phyloP scores from a whole-genome alignment of 2,113 vertebrate genomes.

The Nycticorax nycticorax region DNA sequence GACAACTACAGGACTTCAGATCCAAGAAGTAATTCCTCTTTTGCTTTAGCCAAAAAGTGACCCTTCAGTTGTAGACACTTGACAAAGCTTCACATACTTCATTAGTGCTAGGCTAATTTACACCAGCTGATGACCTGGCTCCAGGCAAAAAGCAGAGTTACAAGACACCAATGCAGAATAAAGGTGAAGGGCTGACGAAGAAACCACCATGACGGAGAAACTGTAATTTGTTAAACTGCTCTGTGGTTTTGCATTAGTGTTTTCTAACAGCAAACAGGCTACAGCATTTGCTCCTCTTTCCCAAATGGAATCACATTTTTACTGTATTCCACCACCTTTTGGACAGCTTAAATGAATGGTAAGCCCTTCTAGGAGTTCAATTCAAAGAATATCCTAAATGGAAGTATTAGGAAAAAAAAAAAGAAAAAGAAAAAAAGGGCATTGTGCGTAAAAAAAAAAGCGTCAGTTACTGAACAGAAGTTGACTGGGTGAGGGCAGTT shows the following conservation, averaged over 20 bases:
- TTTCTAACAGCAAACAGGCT: not conserved
- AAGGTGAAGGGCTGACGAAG: not conserved
- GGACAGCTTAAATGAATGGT: not conserved
- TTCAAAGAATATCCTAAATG: not conserved
- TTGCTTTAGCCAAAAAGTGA: not conserved
- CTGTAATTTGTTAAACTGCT: not conserved
- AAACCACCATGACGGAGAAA: not conserved
- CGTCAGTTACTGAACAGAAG: not conserved
- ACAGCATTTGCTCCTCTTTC: not conserved
- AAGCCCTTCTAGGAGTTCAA: not conserved
- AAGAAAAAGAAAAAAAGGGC: not conserved
- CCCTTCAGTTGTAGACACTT: not conserved
- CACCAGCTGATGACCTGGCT: not conserved
- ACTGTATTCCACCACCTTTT: not conserved
- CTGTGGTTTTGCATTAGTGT: constrained; percentile 7
- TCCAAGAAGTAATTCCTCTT: not conserved
- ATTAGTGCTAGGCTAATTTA: not conserved
- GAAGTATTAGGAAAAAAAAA: too few species aligned
- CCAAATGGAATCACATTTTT: not conserved
- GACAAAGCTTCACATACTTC: not conserved
- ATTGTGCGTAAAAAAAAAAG: not conserved
- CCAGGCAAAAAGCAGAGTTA: not conserved
- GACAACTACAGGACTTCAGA: not conserved
- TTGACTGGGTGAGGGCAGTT: not conserved
- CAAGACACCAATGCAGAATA: not conserved